Evolutionary conservation across 2,888 invertebrate species (phyloP).

Genomic region (Altica lythri): DNA sequence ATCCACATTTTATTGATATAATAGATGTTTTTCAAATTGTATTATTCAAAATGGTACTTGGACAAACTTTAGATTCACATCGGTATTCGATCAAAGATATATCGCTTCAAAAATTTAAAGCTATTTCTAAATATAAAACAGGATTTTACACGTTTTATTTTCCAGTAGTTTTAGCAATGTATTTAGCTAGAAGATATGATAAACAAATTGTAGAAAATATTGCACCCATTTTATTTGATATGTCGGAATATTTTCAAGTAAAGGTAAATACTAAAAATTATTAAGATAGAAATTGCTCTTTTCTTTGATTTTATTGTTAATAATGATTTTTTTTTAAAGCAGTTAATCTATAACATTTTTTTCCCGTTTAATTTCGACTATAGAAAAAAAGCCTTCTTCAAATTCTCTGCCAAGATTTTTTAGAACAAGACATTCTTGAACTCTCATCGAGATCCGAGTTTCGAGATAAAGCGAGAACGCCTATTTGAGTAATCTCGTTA

Average conservation of each 20-base stretch:
- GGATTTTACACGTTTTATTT: conserved; percentile 87
- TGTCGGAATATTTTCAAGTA: conserved; percentile 95
- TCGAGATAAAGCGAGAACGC: no score
- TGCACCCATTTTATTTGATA: conserved; percentile 81
- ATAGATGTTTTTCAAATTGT: conserved; percentile 82
- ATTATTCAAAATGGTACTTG: conserved; percentile 72
- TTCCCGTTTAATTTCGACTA: no score
- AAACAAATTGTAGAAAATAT: conserved; percentile 77
- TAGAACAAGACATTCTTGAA: no score
- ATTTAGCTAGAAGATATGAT: conserved; percentile 78
- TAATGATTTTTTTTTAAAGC: no score
- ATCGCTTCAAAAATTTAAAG: conserved; percentile 71
- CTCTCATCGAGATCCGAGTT: no score
- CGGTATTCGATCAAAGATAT: conserved; percentile 70
- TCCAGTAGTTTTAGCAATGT: conserved; percentile 85
- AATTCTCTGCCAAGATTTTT: no score
- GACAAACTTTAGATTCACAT: conserved; percentile 79
- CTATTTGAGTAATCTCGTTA: no score
- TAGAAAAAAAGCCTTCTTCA: no score
- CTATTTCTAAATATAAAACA: conserved; percentile 89
- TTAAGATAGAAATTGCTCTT: no score
- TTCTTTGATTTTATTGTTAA: no score
- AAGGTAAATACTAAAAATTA: no score
- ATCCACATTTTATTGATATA: conserved; percentile 75
- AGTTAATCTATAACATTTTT: no score